Evolutionary conservation across 30 jellyfish, hydroid and myxozoan genomes (phyloP).

Genomic region (Chironex yamaguchii): DNA sequence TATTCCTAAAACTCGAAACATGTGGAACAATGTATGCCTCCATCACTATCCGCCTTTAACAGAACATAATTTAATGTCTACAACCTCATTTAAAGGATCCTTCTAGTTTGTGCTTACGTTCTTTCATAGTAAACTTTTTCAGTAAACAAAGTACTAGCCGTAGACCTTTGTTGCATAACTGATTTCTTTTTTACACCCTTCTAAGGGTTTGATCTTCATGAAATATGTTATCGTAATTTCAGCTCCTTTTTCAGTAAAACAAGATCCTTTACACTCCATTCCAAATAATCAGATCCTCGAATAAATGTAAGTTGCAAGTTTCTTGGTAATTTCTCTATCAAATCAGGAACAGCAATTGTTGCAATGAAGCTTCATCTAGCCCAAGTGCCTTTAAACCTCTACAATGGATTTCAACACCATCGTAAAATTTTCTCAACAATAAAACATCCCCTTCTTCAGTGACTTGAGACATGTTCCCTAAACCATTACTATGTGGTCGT

Average conservation of each 20-base stretch:
- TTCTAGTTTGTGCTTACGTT: not conserved
- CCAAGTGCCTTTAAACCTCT: not conserved
- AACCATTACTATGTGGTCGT: not conserved
- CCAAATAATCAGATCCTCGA: not conserved
- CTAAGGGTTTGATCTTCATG: conserved; percentile 10
- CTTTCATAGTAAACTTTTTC: conserved; percentile 16
- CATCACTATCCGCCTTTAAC: conserved; percentile 1
- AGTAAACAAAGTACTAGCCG: conserved; percentile 5
- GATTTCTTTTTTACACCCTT: not conserved
- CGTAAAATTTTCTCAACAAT: not conserved
- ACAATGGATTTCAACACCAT: not conserved
- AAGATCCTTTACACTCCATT: conserved; percentile 18
- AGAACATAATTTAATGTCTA: conserved; percentile 3
- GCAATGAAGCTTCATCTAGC: too few species aligned
- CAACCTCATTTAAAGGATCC: conserved; percentile 21
- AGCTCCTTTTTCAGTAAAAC: not conserved
- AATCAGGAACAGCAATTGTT: too few species aligned
- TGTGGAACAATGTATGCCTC: conserved; percentile 29
- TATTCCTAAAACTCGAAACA: not conserved
- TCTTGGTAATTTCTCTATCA: conserved; percentile 18
- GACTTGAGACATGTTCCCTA: not conserved
- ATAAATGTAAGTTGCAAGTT: not conserved
- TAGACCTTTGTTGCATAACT: conserved; percentile 3
- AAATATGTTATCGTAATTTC: conserved; percentile 3
- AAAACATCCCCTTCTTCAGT: not conserved